Base-by-base conservation (phyloP, 2,797 vertebrate species). In the Emydoidea blandingii region DNA sequence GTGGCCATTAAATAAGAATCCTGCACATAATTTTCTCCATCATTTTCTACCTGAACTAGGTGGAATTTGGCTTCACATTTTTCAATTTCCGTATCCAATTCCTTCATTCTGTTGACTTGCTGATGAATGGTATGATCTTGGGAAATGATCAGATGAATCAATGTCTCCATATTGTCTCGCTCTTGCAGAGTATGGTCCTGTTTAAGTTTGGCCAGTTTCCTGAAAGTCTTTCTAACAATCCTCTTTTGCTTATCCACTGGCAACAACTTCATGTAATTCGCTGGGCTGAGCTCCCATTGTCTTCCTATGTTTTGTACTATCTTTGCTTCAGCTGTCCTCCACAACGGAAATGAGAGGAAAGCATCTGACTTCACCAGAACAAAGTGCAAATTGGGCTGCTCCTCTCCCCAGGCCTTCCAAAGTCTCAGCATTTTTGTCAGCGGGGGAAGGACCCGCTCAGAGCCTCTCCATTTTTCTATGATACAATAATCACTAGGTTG, bases 201-300 rank as follows among this genome's bases (percentile, higher is more conserved):
- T 96, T 99, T 99, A 81, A 99, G 98, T 96, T 99, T 99, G 83
- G 99, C 99, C 91, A 99, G 97, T 95, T 99, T 99, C 90, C 99
- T 96, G 96, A 99, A 99, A n/a, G 99, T 99, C 93, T 99, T 99
- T 96, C 98, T 99, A 79, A 99, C 99, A 90, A 99, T 98, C 85
- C 99, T 99, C 86, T 99, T 99, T 83, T 99, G 99, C 89, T 99
- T 99, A 90, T 99, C 99, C 19, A 95, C 97, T 16, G 99, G 99
- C 87, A 99, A 94, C 23, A 98, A 97, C 97, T 99, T 99, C 94
- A 98, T 96, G 89, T 98, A 98, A 95, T 99, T 99, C 8, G 97
- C 96, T 2, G 98, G 98, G 89, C 98, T 98, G 31, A 98, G 98
- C 12, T 99, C 99, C 98, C 98, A 98, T 65, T 98, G 98, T 84